Conservation (phyloP, 2,797 vertebrate genomes). For the Falco concolor region DNA sequence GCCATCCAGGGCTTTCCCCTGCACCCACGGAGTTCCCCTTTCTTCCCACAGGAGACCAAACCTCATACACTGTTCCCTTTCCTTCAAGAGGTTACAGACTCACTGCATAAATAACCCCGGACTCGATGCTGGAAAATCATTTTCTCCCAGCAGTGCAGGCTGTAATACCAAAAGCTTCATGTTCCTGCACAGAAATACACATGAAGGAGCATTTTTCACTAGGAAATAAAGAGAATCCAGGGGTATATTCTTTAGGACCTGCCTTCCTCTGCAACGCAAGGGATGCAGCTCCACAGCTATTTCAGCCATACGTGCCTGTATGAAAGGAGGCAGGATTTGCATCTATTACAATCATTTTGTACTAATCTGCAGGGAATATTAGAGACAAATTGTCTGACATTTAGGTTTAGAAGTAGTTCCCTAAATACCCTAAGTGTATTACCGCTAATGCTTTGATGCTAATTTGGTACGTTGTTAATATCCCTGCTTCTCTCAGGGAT, state of each 20-base stretch:
- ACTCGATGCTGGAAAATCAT: not conserved
- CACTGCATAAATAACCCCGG: not conserved
- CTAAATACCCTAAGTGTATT: conserved; percentile 43
- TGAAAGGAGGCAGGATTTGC: conserved; percentile 24
- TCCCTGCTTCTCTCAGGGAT: not conserved
- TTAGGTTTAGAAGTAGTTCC: conserved; percentile 58
- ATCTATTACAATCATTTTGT: conserved; percentile 41
- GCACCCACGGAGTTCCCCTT: not conserved
- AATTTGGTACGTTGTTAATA: conserved; percentile 44
- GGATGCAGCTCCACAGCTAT: not conserved
- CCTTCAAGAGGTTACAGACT: not conserved
- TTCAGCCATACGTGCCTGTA: not conserved
- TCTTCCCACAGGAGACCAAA: not conserved
- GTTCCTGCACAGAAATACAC: not conserved
- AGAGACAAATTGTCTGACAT: conserved; percentile 56
- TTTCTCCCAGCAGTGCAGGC: not conserved
- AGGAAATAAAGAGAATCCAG: not conserved
- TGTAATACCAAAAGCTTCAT: not conserved
- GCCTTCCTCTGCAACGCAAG: not conserved
- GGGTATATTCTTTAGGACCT: not conserved
- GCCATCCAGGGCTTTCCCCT: not conserved
- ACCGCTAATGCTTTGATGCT: conserved; percentile 54
- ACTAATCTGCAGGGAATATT: conserved; percentile 48
- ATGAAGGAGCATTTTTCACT: not conserved
- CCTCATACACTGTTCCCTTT: fast-evolving